Conservation (phyloP, 2,888 invertebrate genomes). For the Tiliacea citrago region DNA sequence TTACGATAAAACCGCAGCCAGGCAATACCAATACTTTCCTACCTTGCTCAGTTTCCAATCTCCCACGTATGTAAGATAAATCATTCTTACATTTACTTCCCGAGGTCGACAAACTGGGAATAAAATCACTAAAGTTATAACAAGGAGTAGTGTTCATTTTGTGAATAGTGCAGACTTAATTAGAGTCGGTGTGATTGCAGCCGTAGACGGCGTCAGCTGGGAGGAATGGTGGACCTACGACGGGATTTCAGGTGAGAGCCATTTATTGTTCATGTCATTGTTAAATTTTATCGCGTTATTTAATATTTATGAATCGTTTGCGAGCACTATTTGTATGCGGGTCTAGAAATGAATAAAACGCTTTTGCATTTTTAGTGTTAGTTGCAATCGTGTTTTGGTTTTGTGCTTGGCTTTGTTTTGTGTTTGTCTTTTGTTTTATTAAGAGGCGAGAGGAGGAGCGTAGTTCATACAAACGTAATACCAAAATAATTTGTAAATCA, state of each 20-base stretch:
- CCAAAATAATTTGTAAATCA: too few relatives aligned
- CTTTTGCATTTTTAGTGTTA: constrained; percentile 42
- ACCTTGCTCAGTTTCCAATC: constrained; percentile 47
- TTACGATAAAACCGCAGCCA: constrained; percentile 33
- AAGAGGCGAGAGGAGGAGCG: too few relatives aligned
- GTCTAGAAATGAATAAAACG: constrained; percentile 57
- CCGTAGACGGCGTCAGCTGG: constrained; percentile 95
- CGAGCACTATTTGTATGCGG: constrained; percentile 60
- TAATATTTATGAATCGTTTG: constrained; percentile 63
- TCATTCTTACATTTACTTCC: constrained; percentile 43
- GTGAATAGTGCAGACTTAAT: constrained; percentile 84
- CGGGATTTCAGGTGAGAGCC: constrained; percentile 96
- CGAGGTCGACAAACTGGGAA: constrained; percentile 54
- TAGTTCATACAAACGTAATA: too few relatives aligned
- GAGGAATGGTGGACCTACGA: constrained; percentile 99
- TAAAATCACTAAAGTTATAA: constrained; percentile 61
- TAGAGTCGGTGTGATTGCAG: constrained; percentile 91
- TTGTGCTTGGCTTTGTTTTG: constrained; percentile 2
- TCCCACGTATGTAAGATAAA: constrained; percentile 44
- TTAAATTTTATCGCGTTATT: constrained; percentile 61
- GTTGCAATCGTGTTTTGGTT: constrained; percentile 32
- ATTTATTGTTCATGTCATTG: constrained; percentile 62
- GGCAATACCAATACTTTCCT: constrained; percentile 38
- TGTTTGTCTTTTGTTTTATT: constrained; percentile 13
- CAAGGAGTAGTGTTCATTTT: constrained; percentile 74